Evolutionary conservation across 2,888 invertebrate species (phyloP).

Genomic region (Helleia helle): DNA sequence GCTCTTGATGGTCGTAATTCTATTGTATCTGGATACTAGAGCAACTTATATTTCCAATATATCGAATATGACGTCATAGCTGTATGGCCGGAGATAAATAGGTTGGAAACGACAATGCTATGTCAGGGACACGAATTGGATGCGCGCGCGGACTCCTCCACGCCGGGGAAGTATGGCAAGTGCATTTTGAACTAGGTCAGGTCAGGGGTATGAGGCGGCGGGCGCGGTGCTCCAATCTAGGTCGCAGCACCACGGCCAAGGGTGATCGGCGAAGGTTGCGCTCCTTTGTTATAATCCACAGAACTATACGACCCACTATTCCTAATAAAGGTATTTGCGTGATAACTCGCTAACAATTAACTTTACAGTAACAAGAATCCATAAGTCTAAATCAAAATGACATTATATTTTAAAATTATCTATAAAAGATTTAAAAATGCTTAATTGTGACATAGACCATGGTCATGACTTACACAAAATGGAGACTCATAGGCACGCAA

Average conservation of each 20-base stretch:
- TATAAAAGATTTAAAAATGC: not conserved
- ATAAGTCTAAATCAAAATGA: too few species aligned
- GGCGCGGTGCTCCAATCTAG: constrained; percentile 42
- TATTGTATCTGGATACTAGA: not conserved
- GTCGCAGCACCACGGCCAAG: constrained; percentile 69
- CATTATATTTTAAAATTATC: not conserved
- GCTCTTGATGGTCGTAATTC: not conserved
- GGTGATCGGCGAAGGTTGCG: constrained; percentile 63
- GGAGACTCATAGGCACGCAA: not conserved
- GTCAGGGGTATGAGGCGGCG: constrained; percentile 43
- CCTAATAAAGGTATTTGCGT: not conserved
- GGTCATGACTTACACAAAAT: not conserved
- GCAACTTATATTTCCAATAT: not conserved
- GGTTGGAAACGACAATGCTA: constrained; percentile 21
- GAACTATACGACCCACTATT: not conserved
- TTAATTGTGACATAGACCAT: not conserved
- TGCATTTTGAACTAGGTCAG: constrained; percentile 63
- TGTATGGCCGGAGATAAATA: constrained; percentile 20
- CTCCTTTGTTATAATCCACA: constrained; percentile 39
- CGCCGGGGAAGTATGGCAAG: constrained; percentile 42
- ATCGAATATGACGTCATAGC: constrained; percentile 10
- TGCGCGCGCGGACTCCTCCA: constrained; percentile 29
- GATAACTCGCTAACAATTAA: too few species aligned
- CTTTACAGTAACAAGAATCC: too few species aligned
- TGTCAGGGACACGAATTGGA: constrained; percentile 31